Percentiles rank a stretch among this genome's conserved stretches.
Evolutionary conservation across 2,888 invertebrate genomes (phyloP).

Genomic region (Melanostoma scalare): DNA sequence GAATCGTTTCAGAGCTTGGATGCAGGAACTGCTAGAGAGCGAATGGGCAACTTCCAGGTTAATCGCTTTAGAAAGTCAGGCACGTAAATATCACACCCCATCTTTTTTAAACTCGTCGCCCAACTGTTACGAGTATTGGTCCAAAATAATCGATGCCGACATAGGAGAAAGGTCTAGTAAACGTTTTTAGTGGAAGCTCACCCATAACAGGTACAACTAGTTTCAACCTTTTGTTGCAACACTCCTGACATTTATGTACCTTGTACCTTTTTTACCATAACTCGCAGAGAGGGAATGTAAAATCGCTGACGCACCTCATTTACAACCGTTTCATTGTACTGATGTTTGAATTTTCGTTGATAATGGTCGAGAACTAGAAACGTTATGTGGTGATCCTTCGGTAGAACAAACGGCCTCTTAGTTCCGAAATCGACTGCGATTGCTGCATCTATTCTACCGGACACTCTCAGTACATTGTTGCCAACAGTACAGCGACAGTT

Average conservation of each 20-base stretch:
- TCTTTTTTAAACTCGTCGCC: slow-evolving; percentile 15
- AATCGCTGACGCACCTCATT: slow-evolving; percentile 45
- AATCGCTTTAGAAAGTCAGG: no score
- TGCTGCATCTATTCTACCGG: no score
- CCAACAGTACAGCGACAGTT: no score
- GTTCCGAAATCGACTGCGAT: no score
- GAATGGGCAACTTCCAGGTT: slow-evolving; percentile 9
- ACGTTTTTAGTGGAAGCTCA: slow-evolving; percentile 33
- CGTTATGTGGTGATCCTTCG: not conserved
- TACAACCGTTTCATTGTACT: slow-evolving; percentile 31
- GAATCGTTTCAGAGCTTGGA: slow-evolving; percentile 39
- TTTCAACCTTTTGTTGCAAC: slow-evolving; percentile 3
- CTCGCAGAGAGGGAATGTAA: slow-evolving; percentile 3
- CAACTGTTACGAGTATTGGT: no score
- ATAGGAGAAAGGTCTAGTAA: slow-evolving; percentile 57
- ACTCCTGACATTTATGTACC: not conserved
- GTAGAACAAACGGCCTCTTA: not conserved
- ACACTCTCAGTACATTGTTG: no score
- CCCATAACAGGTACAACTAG: slow-evolving; percentile 14
- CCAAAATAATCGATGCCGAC: slow-evolving; percentile 49
- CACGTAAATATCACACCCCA: no score
- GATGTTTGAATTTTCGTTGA: slow-evolving; percentile 2
- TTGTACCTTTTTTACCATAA: slow-evolving; percentile 4
- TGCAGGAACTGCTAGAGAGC: slow-evolving; percentile 28
- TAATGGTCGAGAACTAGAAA: not conserved